phyloP scores from a whole-genome alignment of 2,888 invertebrate genomes.

The Ditylenchus weischeri region DNA sequence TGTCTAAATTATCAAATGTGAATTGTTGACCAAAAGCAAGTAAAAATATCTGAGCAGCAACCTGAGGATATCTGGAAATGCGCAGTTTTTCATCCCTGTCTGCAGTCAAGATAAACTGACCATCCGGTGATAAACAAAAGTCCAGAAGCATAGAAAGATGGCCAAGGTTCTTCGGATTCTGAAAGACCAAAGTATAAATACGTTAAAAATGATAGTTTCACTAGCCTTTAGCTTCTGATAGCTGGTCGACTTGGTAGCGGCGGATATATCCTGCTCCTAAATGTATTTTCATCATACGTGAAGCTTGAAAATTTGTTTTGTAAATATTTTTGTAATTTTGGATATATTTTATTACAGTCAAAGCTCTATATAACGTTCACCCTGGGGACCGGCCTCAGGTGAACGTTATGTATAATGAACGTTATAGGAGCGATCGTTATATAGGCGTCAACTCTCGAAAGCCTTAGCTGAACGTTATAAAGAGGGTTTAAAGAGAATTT shows the following conservation, averaged over 20 bases:
- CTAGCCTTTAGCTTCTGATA: background rate
- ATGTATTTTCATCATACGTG: background rate
- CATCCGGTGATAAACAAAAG: conserved; percentile 35
- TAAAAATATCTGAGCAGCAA: too few relatives aligned
- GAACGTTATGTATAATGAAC: too few relatives aligned
- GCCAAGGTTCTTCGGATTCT: conserved; percentile 11
- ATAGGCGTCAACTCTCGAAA: too few relatives aligned
- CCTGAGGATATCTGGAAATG: conserved; percentile 40
- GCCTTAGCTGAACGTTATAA: too few relatives aligned
- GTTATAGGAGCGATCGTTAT: too few relatives aligned
- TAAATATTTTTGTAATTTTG: too few relatives aligned
- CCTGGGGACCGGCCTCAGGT: too few relatives aligned
- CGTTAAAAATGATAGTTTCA: background rate
- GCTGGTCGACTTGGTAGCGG: background rate
- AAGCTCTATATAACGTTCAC: too few relatives aligned
- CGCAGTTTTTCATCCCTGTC: conserved; percentile 50
- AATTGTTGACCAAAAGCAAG: conserved; percentile 3
- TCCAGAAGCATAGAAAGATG: conserved; percentile 45
- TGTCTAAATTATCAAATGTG: conserved; percentile 13
- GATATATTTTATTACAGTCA: too few relatives aligned
- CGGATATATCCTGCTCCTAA: background rate
- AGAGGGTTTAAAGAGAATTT: too few relatives aligned
- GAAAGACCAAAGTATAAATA: background rate
- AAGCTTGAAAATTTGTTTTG: background rate
- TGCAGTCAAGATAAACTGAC: conserved; percentile 35